Conservation (phyloP, 2,797 vertebrate species). For the Eutrigla gurnardus region DNA sequence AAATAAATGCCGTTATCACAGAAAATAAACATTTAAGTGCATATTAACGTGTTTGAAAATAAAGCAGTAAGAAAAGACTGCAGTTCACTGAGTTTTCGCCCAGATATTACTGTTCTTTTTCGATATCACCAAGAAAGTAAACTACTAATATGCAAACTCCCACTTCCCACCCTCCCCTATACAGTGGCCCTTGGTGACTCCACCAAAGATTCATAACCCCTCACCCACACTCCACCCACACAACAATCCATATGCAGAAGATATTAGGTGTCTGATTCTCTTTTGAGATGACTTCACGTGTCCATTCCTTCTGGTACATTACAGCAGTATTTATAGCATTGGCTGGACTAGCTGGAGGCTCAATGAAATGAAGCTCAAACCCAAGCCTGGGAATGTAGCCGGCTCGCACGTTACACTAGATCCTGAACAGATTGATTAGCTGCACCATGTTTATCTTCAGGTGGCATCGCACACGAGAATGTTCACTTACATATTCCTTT, state of each 20-base stretch:
- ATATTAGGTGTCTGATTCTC: constrained; percentile 79
- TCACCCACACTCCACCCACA: constrained; percentile 74
- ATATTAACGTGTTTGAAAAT: background rate
- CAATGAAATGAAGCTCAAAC: constrained; percentile 63
- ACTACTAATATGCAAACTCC: constrained; percentile 51
- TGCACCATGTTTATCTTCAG: constrained; percentile 5
- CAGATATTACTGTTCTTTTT: constrained; percentile 16
- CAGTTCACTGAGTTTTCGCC: constrained; percentile 1
- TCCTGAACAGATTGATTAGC: constrained; percentile 30
- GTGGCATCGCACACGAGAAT: background rate
- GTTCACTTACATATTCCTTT: background rate
- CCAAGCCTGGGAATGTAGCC: constrained; percentile 51
- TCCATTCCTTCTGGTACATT: constrained; percentile 75
- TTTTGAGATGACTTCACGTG: constrained; percentile 76
- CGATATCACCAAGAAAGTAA: constrained; percentile 45
- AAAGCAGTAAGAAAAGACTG: background rate
- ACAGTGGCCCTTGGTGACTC: constrained; percentile 56
- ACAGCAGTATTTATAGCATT: constrained; percentile 79
- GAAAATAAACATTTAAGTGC: background rate
- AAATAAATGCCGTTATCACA: background rate
- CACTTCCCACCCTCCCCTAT: constrained; percentile 46
- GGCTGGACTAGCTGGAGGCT: constrained; percentile 73
- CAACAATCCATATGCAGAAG: constrained; percentile 75
- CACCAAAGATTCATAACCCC: constrained; percentile 65
- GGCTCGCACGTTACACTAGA: constrained; percentile 34